A percentile compares a stretch with the other conserved stretches of the same genome.
These are phyloP conservation scores for Masnerella sp. DNA, from an alignment of 2,888 invertebrate genomes.

Conservation along the genomic window DNA sequence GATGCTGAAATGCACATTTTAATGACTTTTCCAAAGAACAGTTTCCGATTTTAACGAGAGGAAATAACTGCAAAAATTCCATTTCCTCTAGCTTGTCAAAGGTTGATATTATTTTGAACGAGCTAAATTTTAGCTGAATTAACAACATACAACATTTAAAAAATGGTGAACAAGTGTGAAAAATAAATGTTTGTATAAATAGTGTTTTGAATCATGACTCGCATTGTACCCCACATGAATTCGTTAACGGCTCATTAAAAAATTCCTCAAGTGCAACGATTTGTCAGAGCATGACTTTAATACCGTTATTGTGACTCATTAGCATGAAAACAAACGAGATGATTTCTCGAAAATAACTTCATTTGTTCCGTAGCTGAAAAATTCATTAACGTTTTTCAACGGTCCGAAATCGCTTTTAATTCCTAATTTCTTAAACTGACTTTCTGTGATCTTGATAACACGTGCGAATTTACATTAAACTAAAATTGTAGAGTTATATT, in stretches of 20 bases:
- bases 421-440: background rate
- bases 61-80: too few relatives aligned
- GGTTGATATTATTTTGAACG: too few relatives aligned
- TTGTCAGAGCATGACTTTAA: conserved; percentile 37
- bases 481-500: conserved; percentile 27
- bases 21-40: too few relatives aligned
- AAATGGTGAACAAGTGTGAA: too few relatives aligned
- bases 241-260: conserved; percentile 23
- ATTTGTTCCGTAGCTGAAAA: conserved; percentile 2
- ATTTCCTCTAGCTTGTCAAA: too few relatives aligned
- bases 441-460: conserved; percentile 35
- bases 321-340: conserved; percentile 16
- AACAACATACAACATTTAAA: too few relatives aligned
- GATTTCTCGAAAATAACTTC: conserved; percentile 28
- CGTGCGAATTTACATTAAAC: conserved; percentile 32
- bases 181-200: conserved; percentile 36
- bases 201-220: conserved; percentile 27
- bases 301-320: conserved; percentile 38
- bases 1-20: too few relatives aligned
- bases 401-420: conserved; percentile 14
- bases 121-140: too few relatives aligned
- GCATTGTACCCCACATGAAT: conserved; percentile 16
- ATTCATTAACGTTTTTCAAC: conserved; percentile 21
- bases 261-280: conserved; percentile 26
- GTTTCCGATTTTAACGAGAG: too few relatives aligned